Evolutionary conservation across 2,113 vertebrate species (phyloP).

Genomic region (Eptesicus fuscus): DNA sequence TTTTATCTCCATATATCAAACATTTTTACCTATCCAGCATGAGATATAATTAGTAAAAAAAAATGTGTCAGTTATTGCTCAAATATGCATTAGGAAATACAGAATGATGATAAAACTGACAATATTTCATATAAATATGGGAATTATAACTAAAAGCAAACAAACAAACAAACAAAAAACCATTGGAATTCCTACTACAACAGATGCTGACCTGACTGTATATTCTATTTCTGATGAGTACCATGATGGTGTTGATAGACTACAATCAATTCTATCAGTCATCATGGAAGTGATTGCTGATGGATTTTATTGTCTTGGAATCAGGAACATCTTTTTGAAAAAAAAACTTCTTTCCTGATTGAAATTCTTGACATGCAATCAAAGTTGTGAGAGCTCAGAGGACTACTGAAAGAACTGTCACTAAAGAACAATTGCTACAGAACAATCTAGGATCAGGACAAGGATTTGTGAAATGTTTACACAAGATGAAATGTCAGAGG

Average conservation of each 20-base stretch:
- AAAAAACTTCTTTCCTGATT: constrained; percentile 28
- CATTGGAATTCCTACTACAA: not conserved
- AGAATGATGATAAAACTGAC: not conserved
- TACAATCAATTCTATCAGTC: constrained; percentile 60
- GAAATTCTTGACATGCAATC: constrained; percentile 71
- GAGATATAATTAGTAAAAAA: not conserved
- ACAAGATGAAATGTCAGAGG: constrained; percentile 58
- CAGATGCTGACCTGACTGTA: not conserved
- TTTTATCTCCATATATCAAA: not conserved
- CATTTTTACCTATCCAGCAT: not conserved
- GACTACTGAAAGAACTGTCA: constrained; percentile 58
- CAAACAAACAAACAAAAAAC: too few species aligned
- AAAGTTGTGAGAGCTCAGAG: constrained; percentile 44
- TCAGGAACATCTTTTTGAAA: constrained; percentile 37
- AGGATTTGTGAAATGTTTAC: constrained; percentile 71
- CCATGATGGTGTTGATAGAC: constrained; percentile 42
- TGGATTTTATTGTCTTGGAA: constrained; percentile 63
- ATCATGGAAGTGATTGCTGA: constrained; percentile 56
- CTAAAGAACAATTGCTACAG: constrained; percentile 62
- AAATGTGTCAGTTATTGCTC: not conserved
- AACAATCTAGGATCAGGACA: constrained; percentile 57
- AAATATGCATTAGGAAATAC: not conserved
- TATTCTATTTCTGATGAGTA: constrained; percentile 35
- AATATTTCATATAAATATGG: not conserved
- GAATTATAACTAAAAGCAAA: not conserved